These are phyloP conservation scores for Malurus splendens DNA, from an alignment of 2,797 vertebrate species.

Conservation along the genomic window DNA sequence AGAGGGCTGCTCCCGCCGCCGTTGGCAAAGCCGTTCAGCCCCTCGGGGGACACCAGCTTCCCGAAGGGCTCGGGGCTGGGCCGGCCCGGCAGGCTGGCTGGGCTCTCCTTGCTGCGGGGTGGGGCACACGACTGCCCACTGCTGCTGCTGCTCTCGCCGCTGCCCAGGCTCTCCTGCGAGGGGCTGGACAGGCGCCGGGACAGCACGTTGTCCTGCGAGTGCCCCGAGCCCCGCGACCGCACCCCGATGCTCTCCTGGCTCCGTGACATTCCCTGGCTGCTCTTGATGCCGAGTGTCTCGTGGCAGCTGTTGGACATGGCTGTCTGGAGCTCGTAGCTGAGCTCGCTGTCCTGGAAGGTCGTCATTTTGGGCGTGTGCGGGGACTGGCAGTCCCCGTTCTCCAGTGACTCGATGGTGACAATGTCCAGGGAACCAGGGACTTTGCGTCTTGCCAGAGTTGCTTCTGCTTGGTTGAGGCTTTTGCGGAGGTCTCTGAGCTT, in stretches of 20 bases:
- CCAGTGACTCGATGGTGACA: constrained; percentile 74
- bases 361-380: constrained; percentile 74
- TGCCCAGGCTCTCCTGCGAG: constrained; percentile 75
- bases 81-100: not conserved
- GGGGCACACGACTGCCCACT: constrained; percentile 27
- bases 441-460: constrained; percentile 58
- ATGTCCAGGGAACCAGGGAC: constrained; percentile 73
- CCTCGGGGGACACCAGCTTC: not conserved
- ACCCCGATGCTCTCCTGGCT: constrained; percentile 89
- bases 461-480: constrained; percentile 69
- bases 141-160: constrained; percentile 59
- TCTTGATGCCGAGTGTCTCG: constrained; percentile 73
- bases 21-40: not conserved
- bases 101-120: not conserved
- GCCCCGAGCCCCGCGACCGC: constrained; percentile 85
- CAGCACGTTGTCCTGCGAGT: constrained; percentile 79
- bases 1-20: constrained; percentile 29
- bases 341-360: constrained; percentile 91
- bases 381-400: constrained; percentile 72
- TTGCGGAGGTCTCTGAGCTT: constrained; percentile 85
- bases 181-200: constrained; percentile 58
- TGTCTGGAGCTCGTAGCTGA: constrained; percentile 88
- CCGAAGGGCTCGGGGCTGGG: not conserved
- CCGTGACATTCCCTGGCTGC: constrained; percentile 66
- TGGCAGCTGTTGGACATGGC: constrained; percentile 84